Percentiles rank a stretch among this genome's conserved stretches.
Conservation (phyloP, 1,140 invertebrate species). For the Cherax quadricarinatus region DNA sequence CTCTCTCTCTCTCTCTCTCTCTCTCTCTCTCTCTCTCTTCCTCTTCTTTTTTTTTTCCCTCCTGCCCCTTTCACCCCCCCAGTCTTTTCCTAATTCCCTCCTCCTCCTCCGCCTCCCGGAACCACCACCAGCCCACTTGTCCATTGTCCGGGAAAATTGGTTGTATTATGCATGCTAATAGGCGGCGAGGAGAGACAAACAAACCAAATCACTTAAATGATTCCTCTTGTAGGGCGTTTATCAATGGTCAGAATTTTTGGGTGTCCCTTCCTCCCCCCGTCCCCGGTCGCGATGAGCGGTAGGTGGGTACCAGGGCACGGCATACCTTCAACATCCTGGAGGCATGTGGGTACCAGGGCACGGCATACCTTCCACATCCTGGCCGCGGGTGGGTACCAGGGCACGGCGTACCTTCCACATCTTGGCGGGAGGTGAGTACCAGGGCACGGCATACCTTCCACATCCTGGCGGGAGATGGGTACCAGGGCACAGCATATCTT, state of each 20-base stretch:
- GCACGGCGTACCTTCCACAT: too few relatives aligned
- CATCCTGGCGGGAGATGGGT: too few relatives aligned
- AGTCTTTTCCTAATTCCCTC: not conserved
- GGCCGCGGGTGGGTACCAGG: too few relatives aligned
- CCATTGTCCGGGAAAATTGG: slow-evolving; percentile 38
- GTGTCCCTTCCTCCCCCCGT: too few relatives aligned
- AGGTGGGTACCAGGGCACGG: too few relatives aligned
- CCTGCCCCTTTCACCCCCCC: not conserved
- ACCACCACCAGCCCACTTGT: not conserved
- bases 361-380: too few relatives aligned
- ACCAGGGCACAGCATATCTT: too few relatives aligned
- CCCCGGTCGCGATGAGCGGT: too few relatives aligned
- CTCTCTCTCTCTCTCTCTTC: not conserved
- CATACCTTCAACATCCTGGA: too few relatives aligned
- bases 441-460: too few relatives aligned
- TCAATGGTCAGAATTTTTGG: not conserved
- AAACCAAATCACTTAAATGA: slow-evolving; percentile 27
- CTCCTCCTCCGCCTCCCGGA: not conserved
- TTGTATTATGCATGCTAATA: slow-evolving; percentile 43
- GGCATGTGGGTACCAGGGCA: too few relatives aligned
- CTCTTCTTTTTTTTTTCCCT: not conserved
- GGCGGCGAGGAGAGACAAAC: slow-evolving; percentile 26
- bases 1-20: not conserved
- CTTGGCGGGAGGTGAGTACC: too few relatives aligned
- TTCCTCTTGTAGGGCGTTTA: not conserved